Evolutionary conservation across 2,113 vertebrate genomes (phyloP), one percentile per base, ranked within the genome.

Genomic region (Poecile atricapillus): DNA sequence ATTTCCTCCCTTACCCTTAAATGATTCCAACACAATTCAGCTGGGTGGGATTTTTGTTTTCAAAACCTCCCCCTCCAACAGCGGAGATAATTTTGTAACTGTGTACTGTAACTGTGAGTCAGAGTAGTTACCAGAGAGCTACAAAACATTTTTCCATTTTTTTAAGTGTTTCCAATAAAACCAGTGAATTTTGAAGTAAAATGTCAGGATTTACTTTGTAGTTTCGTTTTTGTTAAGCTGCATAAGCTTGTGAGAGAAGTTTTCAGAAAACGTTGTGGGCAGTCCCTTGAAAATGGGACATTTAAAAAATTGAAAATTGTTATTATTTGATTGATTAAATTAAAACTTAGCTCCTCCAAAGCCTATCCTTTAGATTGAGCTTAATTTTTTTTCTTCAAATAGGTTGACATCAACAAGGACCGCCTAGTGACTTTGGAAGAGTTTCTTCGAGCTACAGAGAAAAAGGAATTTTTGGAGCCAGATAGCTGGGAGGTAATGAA

Each of bases 401-500:
- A 99, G 99, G 98, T 99, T 95, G 99, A 99, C 86, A 50, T 97
- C 69, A 99, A 99, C 96, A 98, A 98, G 97, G 99, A 99, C 95
- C 98, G 99, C 30, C 95, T 99, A 75, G 99, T 99, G 67, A 99
- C 99, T 65, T 91, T 99, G 93, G 98, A 99, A 5, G 99, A 99
- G 95, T 99, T 99, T 97, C 87, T 99, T 62, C 97, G 98, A 92
- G 98, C 99, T 62, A 99, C 99, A 78, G 98, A 98, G 95, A 99
- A 99, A 93, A 99, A 98, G 73, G 99, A 99, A 92, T 99, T 99
- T 97, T 95, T 99, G 97, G 99, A 99, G 96, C 98, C 99, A 55
- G 99, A 99, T n/a, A 99, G 98, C 96, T 99, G 99, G 99, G 99
- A 99, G 99, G 99, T 99, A 97, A 98, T 83, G 50, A 13, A 43